phyloP scores from a whole-genome alignment of 2,888 invertebrate species.

The Agrotis puta region DNA sequence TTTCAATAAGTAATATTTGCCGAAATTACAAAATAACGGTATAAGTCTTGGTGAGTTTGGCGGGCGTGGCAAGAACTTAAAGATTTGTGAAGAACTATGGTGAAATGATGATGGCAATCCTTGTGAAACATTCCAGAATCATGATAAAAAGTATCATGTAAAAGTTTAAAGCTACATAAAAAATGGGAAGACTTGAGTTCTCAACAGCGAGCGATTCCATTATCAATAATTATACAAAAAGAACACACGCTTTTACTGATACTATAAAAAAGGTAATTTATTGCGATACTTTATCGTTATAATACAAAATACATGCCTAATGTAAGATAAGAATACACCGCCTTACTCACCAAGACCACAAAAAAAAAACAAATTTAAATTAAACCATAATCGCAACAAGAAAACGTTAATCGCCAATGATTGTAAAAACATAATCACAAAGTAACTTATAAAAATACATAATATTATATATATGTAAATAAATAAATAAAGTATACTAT shows the following conservation, averaged over 20 bases:
- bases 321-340: constrained; percentile 7
- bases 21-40: constrained; percentile 68
- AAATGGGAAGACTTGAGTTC: neutral
- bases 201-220: neutral
- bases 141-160: neutral
- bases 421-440: constrained; percentile 71
- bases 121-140: neutral
- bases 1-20: constrained; percentile 81
- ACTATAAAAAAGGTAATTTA: neutral
- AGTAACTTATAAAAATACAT: constrained; percentile 69
- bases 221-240: neutral
- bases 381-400: constrained; percentile 63
- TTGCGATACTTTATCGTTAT: neutral
- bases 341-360: constrained; percentile 62
- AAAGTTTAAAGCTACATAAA: constrained; percentile 3
- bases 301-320: constrained; percentile 26
- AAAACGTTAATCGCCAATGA: constrained; percentile 62
- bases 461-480: constrained; percentile 63
- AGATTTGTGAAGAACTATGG: neutral
- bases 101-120: neutral
- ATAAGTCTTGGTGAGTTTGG: constrained; percentile 65
- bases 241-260: neutral
- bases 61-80: constrained; percentile 47
- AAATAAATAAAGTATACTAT: constrained; percentile 70
- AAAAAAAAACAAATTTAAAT: constrained; percentile 37